Evolutionary conservation across 2,888 invertebrate species (phyloP), one percentile per base, ranked within the genome.

Genomic region (Acleris cristana): DNA sequence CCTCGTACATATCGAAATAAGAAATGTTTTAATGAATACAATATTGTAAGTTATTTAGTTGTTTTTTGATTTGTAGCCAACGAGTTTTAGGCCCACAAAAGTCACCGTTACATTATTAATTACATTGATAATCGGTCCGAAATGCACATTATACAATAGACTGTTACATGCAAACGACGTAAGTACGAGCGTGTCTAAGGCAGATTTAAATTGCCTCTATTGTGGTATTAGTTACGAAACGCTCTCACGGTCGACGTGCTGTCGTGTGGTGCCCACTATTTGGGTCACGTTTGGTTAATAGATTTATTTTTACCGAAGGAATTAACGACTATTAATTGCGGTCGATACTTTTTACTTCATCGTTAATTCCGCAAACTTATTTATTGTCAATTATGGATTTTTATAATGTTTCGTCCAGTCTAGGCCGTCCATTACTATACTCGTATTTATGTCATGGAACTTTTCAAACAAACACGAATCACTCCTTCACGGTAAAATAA

Each of bases 221-320:
- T 87, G 88, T 86, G 74, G 40, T 40, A 40, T 74, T 64, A 74
- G 79, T 90, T 89, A 85, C 83, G 83, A 84, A 86, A 89, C 76
- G 74, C 81, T 91, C 90, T 89, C 90, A 90, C 89, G 90, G 89
- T 71, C 77, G 73, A 72, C 63, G 77, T 77, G 83, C 83, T 84
- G 85, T 86, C 81, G 76, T 80, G 77, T 75, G 76, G 71, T 72
- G 72, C 71, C 71, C 71, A 74, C 76, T 74, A 82, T 81, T 80
- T 77, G 74, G 76, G 76, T 79, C 78, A 76, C 71, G 77, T 68
- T 72, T 63, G 68, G 71, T 76, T 79, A 75, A 73, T 77, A 73
- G 70, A 69, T 73, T 74, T 65, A 51, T 68, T 58, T 54, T 45
- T 55, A 54, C 55, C 21, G 18, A 45, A 45, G 4, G 16, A 58